A percentile compares a stretch with the other conserved stretches of the same genome.
Evolutionary conservation across 2,888 invertebrate species (phyloP).

Genomic region (Tiliacea aurago): DNA sequence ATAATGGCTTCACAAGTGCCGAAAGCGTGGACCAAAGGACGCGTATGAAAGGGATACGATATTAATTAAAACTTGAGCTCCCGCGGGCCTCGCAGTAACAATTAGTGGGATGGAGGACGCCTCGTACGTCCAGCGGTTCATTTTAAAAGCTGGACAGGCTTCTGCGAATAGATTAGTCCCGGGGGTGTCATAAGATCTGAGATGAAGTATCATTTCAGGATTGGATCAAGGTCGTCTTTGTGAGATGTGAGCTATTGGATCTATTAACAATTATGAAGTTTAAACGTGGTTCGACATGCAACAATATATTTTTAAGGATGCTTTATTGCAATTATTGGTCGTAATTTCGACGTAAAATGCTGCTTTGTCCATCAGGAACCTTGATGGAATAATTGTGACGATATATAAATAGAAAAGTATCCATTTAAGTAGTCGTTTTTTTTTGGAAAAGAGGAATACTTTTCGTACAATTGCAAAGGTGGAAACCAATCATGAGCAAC

Average conservation of each 20-base stretch:
- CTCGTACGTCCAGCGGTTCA: slow-evolving; percentile 48
- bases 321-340: not conserved
- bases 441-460: not conserved
- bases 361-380: not conserved
- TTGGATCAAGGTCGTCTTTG: not conserved
- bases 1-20: slow-evolving; percentile 54
- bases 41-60: slow-evolving; percentile 63
- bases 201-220: slow-evolving; percentile 38
- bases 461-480: not conserved
- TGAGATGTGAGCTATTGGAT: no score
- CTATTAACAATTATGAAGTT: slow-evolving; percentile 17
- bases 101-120: slow-evolving; percentile 58
- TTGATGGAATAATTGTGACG: slow-evolving; percentile 3
- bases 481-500: slow-evolving; percentile 33
- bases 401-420: not conserved
- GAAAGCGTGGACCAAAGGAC: slow-evolving; percentile 48
- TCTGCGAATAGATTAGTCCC: slow-evolving; percentile 53
- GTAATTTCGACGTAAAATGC: not conserved
- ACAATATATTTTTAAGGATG: not conserved
- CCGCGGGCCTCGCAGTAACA: slow-evolving; percentile 61
- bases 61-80: slow-evolving; percentile 66
- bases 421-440: not conserved
- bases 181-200: slow-evolving; percentile 49
- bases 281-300: not conserved
- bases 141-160: slow-evolving; percentile 57